Evolutionary conservation across 2,888 invertebrate genomes (phyloP), one percentile per base, ranked within the genome.

Genomic region (Globia sparganii): DNA sequence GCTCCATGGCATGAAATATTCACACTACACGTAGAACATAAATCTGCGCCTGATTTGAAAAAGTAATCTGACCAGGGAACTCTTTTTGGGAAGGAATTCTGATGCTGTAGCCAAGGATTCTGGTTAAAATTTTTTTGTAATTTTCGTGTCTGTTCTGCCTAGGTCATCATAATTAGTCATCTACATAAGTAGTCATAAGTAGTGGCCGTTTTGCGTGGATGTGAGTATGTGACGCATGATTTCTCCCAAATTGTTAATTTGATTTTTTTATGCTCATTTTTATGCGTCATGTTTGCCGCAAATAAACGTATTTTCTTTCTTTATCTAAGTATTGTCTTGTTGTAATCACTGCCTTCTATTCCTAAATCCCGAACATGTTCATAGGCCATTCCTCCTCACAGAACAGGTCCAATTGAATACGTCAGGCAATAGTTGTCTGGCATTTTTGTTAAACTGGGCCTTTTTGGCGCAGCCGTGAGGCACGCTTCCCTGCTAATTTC

Each of bases 11-110:
- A 81, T 83, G 40, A 83, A 83, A 80, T 83, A 83, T 83, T 83
- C 75, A 83, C 75, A n/a, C n/a, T 58, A 61, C 81, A 80, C 72
- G 75, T 75, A 69, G 9, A 18, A 58, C 85, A 69, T 85, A 85
- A 84, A 84, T 85, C 68, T 69, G 37, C 8, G 67, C 21, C 40
- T 71, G 59, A 69, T 84, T 75, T 80, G n/a, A 49, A 80, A 80
- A 75, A 80, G 34, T 84, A 75, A 69, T 75, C 49, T 40, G 13
- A 66, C 40, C 31, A 15, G 49, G n/a, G 13, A 56, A 21, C 53
- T 37, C 0, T 21, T 59, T 28, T 58, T 67, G 31, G 43, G 5
- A 9, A 37, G 6, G 6, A 46, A 43, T 59, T 68, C 34, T 21
- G 31, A 4, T 5, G 43, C 18, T 69, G 21, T 58, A 18, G 53